These are phyloP conservation scores for Dromiciops gliroides DNA, from an alignment of 2,113 vertebrate genomes.

Conservation along the genomic window DNA sequence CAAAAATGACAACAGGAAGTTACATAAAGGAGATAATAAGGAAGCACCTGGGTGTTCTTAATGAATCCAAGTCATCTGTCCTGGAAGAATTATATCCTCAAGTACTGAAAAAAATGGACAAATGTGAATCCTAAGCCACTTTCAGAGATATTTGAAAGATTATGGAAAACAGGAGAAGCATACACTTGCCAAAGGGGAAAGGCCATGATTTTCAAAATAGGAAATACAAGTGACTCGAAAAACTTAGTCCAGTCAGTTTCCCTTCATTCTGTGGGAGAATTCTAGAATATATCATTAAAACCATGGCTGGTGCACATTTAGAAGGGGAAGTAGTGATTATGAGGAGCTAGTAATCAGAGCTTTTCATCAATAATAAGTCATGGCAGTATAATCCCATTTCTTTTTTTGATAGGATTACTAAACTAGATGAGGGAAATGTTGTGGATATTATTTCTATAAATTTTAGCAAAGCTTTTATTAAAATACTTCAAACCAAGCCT, in stretches of 20 bases:
- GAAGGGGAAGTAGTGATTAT: not conserved
- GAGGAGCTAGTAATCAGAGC: not conserved
- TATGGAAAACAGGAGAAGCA: not conserved
- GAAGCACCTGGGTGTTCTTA: no score
- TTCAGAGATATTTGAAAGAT: not conserved
- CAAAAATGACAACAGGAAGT: not conserved
- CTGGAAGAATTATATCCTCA: no score
- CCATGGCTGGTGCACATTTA: not conserved
- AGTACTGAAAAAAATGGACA: not conserved
- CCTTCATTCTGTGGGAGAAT: not conserved
- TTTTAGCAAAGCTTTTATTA: no score
- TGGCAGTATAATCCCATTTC: not conserved
- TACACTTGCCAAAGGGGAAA: not conserved
- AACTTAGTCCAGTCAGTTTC: no score
- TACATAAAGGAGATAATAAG: not conserved
- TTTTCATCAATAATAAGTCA: not conserved
- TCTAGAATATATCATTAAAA: not conserved
- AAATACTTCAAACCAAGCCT: no score
- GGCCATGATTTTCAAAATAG: no score
- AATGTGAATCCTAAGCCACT: not conserved
- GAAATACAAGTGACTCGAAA: no score
- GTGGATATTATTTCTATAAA: no score
- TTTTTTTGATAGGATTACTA: no score
- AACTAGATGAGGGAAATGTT: no score
- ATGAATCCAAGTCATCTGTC: no score